A percentile compares a stretch with the other conserved stretches of the same genome.
Evolutionary conservation across 2,797 vertebrate genomes (phyloP).

Genomic region (Trichosurus vulpecula): DNA sequence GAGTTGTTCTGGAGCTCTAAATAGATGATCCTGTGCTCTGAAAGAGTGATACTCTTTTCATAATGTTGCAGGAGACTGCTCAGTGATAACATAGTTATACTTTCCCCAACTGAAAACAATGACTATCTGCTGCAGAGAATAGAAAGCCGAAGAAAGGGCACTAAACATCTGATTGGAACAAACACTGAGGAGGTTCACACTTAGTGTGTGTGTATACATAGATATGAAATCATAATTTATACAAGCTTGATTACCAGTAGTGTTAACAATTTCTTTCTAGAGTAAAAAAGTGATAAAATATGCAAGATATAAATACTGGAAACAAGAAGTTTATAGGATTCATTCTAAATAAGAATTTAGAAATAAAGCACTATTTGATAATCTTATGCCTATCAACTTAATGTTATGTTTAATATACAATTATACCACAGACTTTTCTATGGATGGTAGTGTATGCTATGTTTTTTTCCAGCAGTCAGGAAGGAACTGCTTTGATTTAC

Average conservation of each 20-base stretch:
- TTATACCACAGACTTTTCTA: not conserved
- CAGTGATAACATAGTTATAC: not conserved
- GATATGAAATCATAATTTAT: not conserved
- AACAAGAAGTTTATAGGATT: not conserved
- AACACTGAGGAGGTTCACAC: not conserved
- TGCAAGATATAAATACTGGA: not conserved
- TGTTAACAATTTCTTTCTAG: conserved; percentile 25
- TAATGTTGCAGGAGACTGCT: not conserved
- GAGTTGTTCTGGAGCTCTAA: not conserved
- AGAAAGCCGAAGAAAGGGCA: not conserved
- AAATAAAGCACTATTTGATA: not conserved
- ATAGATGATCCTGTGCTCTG: not conserved
- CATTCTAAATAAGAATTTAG: not conserved
- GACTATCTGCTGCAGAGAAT: conserved; percentile 35
- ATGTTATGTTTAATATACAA: not conserved
- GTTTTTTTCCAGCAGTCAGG: not conserved
- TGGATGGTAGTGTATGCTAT: not conserved
- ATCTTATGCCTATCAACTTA: not conserved
- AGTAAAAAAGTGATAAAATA: conserved; percentile 31
- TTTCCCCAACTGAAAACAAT: not conserved
- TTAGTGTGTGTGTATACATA: no score
- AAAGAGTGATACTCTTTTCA: conserved; percentile 31
- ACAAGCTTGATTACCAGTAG: conserved; percentile 11
- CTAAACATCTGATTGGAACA: not conserved
- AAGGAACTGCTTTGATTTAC: not conserved